Percentiles rank a stretch among this genome's conserved stretches.
phyloP scores from a whole-genome alignment of 2,888 invertebrate genomes.

The Lithophane socia region DNA sequence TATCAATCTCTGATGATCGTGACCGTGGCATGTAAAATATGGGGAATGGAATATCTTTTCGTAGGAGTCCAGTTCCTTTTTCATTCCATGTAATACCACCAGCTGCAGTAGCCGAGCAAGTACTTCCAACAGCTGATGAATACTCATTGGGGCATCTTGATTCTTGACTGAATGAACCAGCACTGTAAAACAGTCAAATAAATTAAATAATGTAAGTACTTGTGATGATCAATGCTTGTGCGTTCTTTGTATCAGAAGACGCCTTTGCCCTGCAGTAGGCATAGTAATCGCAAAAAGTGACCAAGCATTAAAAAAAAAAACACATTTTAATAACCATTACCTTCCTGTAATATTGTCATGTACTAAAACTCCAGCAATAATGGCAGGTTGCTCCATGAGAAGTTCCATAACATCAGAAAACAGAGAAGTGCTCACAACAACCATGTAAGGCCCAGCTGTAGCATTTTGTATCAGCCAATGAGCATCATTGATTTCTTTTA shows the following conservation, averaged over 20 bases:
- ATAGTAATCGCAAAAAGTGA: background rate
- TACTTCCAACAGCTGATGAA: constrained; percentile 86
- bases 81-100: constrained; percentile 96
- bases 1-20: constrained; percentile 89
- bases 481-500: constrained; percentile 92
- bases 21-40: constrained; percentile 93
- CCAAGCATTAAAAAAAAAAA: background rate
- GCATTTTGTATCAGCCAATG: constrained; percentile 93
- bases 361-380: constrained; percentile 93
- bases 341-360: constrained; percentile 86
- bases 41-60: constrained; percentile 96
- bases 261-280: background rate
- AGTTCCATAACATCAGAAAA: constrained; percentile 89
- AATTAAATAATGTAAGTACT: background rate
- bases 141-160: constrained; percentile 95
- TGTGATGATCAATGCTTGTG: no score
- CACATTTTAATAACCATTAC: constrained; percentile 67
- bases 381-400: constrained; percentile 87
- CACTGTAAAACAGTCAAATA: constrained; percentile 72
- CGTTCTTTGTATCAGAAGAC: background rate
- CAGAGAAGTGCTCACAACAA: constrained; percentile 92
- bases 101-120: constrained; percentile 85
- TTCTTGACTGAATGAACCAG: constrained; percentile 91
- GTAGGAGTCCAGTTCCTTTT: constrained; percentile 93
- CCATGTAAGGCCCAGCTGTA: constrained; percentile 95